Conservation (phyloP, 53 echinoderm and acorn worm genomes). For the Pentamera pediparva region DNA sequence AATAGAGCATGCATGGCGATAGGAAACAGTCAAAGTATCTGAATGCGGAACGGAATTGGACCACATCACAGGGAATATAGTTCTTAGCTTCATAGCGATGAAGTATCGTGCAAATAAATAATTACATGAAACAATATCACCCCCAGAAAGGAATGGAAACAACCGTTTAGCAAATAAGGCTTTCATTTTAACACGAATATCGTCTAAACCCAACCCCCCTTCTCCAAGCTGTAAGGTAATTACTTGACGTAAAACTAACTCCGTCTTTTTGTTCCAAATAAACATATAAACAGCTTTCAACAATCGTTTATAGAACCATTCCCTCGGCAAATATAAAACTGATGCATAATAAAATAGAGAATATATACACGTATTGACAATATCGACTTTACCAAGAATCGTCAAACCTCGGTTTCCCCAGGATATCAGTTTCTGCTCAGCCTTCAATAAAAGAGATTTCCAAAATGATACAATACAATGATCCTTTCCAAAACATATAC, state of each 20-base stretch:
- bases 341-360: constrained; percentile 28
- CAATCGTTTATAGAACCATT: too few species aligned
- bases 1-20: background rate
- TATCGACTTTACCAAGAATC: background rate
- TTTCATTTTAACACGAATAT: background rate
- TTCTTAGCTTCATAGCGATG: background rate
- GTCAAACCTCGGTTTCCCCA: constrained; percentile 14
- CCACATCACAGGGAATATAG: background rate
- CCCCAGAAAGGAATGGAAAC: too few species aligned
- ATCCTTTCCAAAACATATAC: background rate
- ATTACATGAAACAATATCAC: too few species aligned
- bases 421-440: background rate
- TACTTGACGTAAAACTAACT: background rate
- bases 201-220: constrained; percentile 23
- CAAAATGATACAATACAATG: background rate
- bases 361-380: constrained; percentile 9
- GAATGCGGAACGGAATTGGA: background rate
- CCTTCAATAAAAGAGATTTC: background rate
- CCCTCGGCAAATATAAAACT: background rate
- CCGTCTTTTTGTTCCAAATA: constrained; percentile 27
- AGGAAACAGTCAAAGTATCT: background rate
- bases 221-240: background rate
- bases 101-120: background rate
- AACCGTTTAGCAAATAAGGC: background rate
- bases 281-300: background rate